A percentile compares a stretch with the other conserved stretches of the same genome.
phyloP scores from a whole-genome alignment of 2,888 invertebrate species.

The Cremastinae sp. region DNA sequence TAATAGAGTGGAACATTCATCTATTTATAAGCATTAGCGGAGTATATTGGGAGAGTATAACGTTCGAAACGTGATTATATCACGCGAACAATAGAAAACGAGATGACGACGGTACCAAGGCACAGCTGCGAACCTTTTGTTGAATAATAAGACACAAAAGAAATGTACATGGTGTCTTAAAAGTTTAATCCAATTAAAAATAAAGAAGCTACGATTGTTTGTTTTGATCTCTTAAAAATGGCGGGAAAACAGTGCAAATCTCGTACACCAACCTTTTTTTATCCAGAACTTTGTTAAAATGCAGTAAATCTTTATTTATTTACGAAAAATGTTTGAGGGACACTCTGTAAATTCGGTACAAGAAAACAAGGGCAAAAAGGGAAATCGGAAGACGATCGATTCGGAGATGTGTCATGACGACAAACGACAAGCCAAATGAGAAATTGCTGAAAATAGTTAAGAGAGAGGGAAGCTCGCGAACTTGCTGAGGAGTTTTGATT shows the following conservation, averaged over 20 bases:
- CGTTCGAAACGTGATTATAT: constrained; percentile 11
- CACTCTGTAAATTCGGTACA: neutral
- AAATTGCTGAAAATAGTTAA: neutral
- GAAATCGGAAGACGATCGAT: constrained; percentile 52
- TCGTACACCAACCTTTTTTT: no score
- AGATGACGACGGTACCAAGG: constrained; percentile 36
- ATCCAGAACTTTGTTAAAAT: no score
- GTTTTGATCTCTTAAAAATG: no score
- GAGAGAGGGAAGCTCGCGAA: constrained; percentile 5
- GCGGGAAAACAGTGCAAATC: no score
- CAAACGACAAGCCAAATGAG: constrained; percentile 27
- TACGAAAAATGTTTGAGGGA: no score
- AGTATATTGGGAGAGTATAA: neutral
- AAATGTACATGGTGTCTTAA: no score
- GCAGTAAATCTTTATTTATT: no score
- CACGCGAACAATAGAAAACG: constrained; percentile 32
- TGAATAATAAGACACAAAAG: neutral
- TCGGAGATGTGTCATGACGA: constrained; percentile 46
- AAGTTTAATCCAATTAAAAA: neutral
- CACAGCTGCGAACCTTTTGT: constrained; percentile 11
- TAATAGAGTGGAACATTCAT: neutral
- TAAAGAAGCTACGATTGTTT: no score
- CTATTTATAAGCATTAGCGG: neutral
- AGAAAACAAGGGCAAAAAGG: constrained; percentile 15
- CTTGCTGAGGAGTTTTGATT: constrained; percentile 5